A percentile compares a stretch with the other conserved stretches of the same genome.
Conservation (phyloP, 1,140 invertebrate species). For the Neodiprion virginianus region DNA sequence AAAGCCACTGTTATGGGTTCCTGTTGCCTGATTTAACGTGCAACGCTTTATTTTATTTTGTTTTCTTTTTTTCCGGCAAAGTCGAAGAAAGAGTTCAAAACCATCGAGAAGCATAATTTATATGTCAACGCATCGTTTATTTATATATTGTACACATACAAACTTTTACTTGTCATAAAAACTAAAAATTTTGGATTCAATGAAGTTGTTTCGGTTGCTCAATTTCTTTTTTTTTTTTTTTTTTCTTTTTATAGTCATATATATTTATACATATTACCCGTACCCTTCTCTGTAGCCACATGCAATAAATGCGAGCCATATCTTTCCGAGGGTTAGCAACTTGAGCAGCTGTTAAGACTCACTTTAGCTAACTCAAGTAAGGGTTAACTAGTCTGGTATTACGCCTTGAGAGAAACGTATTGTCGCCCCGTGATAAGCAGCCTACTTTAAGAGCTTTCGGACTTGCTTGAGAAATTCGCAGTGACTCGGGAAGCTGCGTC, state of each 20-base stretch:
- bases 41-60: too few species aligned
- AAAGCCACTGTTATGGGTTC: too few species aligned
- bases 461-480: neutral
- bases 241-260: neutral
- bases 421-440: neutral
- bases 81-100: too few species aligned
- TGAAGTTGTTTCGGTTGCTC: constrained; percentile 64
- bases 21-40: too few species aligned
- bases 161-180: constrained; percentile 97
- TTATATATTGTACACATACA: constrained; percentile 59
- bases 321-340: too few species aligned
- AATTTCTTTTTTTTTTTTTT: neutral
- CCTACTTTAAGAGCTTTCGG: neutral
- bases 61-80: too few species aligned
- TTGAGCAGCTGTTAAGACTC: too few species aligned
- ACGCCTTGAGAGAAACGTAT: neutral
- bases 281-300: too few species aligned
- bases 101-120: too few species aligned
- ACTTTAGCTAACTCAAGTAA: neutral
- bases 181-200: constrained; percentile 99
- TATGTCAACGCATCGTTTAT: too few species aligned
- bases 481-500: neutral
- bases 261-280: too few species aligned
- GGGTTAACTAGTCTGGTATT: neutral
- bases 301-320: too few species aligned